Evolutionary conservation across 2,888 invertebrate species (phyloP), one percentile per base, ranked within the genome.

Genomic region (Chloroclystis v-ata): DNA sequence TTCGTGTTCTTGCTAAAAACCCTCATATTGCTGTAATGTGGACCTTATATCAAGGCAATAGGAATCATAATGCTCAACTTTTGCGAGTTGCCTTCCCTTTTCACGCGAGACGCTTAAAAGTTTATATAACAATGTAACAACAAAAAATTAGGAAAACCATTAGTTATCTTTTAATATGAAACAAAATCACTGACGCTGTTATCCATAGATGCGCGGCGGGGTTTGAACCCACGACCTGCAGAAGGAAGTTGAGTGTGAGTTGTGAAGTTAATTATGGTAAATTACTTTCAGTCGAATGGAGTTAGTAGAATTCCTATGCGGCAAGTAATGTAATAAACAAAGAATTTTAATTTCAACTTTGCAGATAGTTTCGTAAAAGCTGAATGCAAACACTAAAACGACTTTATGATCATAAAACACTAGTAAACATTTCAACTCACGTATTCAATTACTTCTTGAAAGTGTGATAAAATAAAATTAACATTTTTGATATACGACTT

Each of bases 281-380:
- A n/a, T n/a, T n/a, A n/a, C n/a, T n/a, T n/a, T n/a, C n/a, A n/a
- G n/a, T n/a, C n/a, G n/a, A n/a, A n/a, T n/a, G n/a, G n/a, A n/a
- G n/a, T n/a, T n/a, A n/a, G n/a, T 10, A n/a, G 2, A 14, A 20
- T 20, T 33, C n/a, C 20, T 7, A 33, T 14, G n/a, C 20, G 2
- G 1, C 10, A 16, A 6, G 2, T 6, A 14, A 14, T 4, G 5
- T 32, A 33, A 16, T 20, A 33, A 20, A 14, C 12, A 32, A 10
- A 24, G 7, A 35, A 11, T 35, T 14, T 16, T 35, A 24, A 35
- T 35, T 11, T 35, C n/a, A 35, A 35, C 1, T 35, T 39, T 57
- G 44, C 48, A 45, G 47, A 59, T 49, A 54, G 49, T 73, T 76
- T 73, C 72, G 77, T 78, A 74, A 80, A 73, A 79, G 82, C 77